Percentiles rank a stretch among this genome's conserved stretches.
Evolutionary conservation across 2,797 vertebrate genomes (phyloP).

Genomic region (Danio aesculapii): DNA sequence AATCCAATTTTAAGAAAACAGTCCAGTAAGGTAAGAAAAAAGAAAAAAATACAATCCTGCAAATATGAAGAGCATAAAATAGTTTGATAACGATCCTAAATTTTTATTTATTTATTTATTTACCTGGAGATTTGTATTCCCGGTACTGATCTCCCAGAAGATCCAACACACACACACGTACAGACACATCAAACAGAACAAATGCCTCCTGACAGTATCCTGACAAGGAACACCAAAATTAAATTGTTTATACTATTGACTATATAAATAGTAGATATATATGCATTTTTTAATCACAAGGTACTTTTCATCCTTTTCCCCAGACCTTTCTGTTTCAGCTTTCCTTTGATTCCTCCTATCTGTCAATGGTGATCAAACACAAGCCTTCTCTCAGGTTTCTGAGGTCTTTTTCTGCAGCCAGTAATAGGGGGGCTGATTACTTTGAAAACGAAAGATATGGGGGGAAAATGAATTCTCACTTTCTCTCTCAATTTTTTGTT

Average conservation of each 20-base stretch:
- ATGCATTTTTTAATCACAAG: neutral
- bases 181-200: conserved; percentile 16
- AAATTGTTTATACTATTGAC: neutral
- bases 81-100: neutral
- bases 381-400: conserved; percentile 15
- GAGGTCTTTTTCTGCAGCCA: conserved; percentile 15
- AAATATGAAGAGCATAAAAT: neutral
- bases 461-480: neutral
- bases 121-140: conserved; percentile 6
- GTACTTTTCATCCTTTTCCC: neutral
- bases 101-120: neutral
- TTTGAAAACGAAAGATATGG: conserved; percentile 22
- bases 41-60: neutral
- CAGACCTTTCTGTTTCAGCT: neutral
- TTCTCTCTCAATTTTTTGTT: neutral
- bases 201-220: neutral
- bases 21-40: neutral
- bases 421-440: conserved; percentile 41
- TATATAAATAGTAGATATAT: neutral
- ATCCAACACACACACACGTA: neutral
- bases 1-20: no score
- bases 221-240: neutral
- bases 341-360: conserved; percentile 22
- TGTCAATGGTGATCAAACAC: conserved; percentile 52
- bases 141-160: neutral